phyloP scores from a whole-genome alignment of 2,797 vertebrate species.

The Coracias cyanogaster region DNA sequence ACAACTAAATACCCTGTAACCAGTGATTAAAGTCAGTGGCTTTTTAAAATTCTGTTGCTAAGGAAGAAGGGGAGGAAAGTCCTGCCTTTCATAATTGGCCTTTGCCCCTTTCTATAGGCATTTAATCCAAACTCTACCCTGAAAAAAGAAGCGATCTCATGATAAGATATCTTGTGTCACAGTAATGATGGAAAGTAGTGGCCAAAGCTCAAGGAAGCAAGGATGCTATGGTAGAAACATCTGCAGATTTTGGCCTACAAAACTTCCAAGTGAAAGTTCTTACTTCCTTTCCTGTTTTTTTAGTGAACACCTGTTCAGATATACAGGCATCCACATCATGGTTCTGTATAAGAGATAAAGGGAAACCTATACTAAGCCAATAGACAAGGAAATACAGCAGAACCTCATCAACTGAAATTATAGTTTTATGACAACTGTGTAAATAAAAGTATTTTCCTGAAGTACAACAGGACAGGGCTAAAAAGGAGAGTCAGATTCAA shows the following conservation, averaged over 20 bases:
- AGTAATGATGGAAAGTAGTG: not conserved
- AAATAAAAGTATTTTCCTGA: not conserved
- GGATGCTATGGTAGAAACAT: not conserved
- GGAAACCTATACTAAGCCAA: not conserved
- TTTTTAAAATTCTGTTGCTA: constrained; percentile 16
- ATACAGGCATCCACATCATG: not conserved
- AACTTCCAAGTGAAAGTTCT: not conserved
- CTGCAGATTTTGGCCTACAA: not conserved
- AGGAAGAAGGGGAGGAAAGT: not conserved
- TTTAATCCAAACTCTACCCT: constrained; percentile 8
- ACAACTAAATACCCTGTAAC: constrained; percentile 12
- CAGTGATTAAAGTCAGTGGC: constrained; percentile 32
- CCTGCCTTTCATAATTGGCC: not conserved
- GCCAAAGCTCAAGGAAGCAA: not conserved
- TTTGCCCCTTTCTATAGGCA: not conserved
- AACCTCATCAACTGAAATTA: not conserved
- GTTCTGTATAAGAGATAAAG: not conserved
- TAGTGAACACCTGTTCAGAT: not conserved
- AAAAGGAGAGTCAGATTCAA: not conserved
- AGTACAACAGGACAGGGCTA: not conserved
- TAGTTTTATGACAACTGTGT: not conserved
- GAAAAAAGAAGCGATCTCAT: not conserved
- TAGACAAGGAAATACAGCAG: not conserved
- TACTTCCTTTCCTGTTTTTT: not conserved
- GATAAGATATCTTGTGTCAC: not conserved